Evolutionary conservation across 2,797 vertebrate genomes (phyloP).

Genomic region (Oreortyx pictus): DNA sequence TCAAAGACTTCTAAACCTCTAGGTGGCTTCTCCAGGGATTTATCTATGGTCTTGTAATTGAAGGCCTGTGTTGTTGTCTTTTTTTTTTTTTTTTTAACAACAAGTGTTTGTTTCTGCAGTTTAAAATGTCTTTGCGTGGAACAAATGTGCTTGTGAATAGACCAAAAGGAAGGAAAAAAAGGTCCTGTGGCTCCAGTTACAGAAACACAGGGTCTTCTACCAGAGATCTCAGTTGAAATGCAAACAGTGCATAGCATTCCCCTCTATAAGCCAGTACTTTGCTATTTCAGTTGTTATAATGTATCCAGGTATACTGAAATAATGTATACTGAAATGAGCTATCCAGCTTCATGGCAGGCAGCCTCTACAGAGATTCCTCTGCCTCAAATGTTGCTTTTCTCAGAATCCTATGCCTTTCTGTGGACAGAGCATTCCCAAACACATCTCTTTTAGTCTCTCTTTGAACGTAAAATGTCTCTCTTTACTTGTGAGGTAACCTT

Average conservation of each 20-base stretch:
- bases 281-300: background rate
- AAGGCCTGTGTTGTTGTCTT: no score
- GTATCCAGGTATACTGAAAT: background rate
- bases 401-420: background rate
- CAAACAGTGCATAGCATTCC: background rate
- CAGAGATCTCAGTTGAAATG: background rate
- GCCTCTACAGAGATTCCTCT: background rate
- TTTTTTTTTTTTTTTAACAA: no score
- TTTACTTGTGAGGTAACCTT: rapidly evolving
- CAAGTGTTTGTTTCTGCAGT: no score
- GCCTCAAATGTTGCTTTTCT: background rate
- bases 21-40: no score
- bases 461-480: background rate
- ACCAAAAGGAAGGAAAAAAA: background rate
- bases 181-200: background rate
- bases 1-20: no score
- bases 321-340: background rate
- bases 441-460: background rate
- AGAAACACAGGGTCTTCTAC: background rate
- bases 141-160: no score
- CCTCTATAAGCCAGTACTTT: background rate
- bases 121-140: no score
- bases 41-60: no score
- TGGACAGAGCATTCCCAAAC: background rate
- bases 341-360: background rate